These are phyloP conservation scores for Centropyge bicolor DNA, from an alignment of 2,797 vertebrate species.

Conservation along the genomic window DNA sequence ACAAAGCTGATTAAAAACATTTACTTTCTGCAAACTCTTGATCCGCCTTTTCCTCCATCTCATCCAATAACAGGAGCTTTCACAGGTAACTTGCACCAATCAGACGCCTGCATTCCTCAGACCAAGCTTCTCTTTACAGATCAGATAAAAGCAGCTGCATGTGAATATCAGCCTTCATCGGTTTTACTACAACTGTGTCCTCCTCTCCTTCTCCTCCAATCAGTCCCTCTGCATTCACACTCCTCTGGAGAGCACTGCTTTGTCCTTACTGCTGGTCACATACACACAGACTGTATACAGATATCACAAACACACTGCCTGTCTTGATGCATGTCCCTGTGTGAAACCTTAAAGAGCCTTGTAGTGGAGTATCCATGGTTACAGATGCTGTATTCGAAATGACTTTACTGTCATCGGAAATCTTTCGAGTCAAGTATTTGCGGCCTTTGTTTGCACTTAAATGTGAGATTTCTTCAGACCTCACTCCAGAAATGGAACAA, in stretches of 20 bases:
- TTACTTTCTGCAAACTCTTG: background rate
- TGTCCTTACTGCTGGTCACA: background rate
- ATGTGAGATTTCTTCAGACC: background rate
- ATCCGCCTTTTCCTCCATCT: background rate
- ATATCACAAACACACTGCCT: conserved; percentile 2
- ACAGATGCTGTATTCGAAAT: conserved; percentile 49
- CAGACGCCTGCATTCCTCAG: conserved; percentile 14
- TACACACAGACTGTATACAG: conserved; percentile 14
- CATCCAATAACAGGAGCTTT: conserved; percentile 55
- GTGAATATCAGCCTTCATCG: background rate
- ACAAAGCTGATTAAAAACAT: conserved; percentile 29
- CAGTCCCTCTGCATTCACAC: background rate
- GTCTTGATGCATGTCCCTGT: background rate
- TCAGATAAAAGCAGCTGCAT: conserved; percentile 43
- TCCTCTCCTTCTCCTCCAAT: background rate
- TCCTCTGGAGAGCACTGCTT: background rate
- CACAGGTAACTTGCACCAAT: conserved; percentile 39
- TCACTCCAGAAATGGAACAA: background rate
- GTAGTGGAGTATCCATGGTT: conserved; percentile 50
- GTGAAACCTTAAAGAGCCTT: conserved; percentile 26
- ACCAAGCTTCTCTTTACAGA: conserved; percentile 3
- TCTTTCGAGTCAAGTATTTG: conserved; percentile 8
- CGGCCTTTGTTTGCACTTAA: conserved; percentile 29
- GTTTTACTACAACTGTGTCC: background rate
- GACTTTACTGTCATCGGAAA: conserved; percentile 32